Base-by-base conservation (phyloP, 2,113 vertebrate species). In the Sarotherodon lohbergeri region DNA sequence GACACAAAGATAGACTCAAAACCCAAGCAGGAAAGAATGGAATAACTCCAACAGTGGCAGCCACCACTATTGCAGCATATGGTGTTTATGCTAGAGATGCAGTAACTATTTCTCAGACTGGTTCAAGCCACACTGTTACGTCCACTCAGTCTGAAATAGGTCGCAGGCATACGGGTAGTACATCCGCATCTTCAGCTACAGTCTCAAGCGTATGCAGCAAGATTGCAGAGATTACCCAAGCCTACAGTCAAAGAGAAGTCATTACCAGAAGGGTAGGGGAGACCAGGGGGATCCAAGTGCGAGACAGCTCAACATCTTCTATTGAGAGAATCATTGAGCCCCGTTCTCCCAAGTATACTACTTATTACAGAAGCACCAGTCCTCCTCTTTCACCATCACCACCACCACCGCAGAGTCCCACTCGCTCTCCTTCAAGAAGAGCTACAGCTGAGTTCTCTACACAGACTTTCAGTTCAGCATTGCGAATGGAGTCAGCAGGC, bases 401-500 rank as follows among this genome's bases (percentile, higher is more conserved):
- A 78, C 98, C 98, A 66, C 97, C 98, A 63, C 96, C 97, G 1
- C 97, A 98, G 90, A 98, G 97, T 91, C 97, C 98, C 22, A 96
- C 95, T 1, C 96, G 82, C 87, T 96, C 96, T n/a, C 93, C 95
- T n/a, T 95, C 96, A 48, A 97, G 95, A 91, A 95, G 95, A 83
- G 92, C 95, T 59, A 99, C 98, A 0, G 97, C 96, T 4, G 98
- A 99, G 90, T 98, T 98, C 93, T 99, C 98, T 52, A 98, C 97
- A 0, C 98, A 99, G 92, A 98, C 98, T 0, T 97, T 97, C 66
- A 97, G 93, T 88, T 96, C 96, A 1, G 89, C 96, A 54, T 91
- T 97, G 19, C 63, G 95, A 82, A 89, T 89, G 86, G 96, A 96
- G 9, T 86, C 94, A 29, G 90, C 94, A 10, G 59, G 94, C 22